These are phyloP conservation scores for Emberiza fucata DNA, from an alignment of 2,113 vertebrate species.

Conservation along the genomic window DNA sequence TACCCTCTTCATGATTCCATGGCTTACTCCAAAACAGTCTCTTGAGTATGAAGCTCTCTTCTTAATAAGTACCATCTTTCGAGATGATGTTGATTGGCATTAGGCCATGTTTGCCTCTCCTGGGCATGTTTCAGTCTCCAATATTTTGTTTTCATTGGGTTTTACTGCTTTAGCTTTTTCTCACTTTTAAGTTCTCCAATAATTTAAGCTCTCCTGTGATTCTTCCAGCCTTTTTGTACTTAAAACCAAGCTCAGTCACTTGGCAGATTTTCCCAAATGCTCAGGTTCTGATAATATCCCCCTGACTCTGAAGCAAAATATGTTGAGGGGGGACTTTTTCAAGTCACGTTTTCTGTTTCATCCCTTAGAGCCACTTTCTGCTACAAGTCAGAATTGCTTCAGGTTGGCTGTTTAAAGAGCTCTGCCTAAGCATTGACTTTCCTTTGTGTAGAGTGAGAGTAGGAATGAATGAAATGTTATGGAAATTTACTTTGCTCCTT, in stretches of 20 bases:
- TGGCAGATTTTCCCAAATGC: neutral
- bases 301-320: neutral
- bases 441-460: neutral
- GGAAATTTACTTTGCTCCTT: neutral
- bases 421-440: neutral
- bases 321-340: neutral
- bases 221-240: slow-evolving; percentile 30
- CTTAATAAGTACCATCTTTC: slow-evolving; percentile 40
- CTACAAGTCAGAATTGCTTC: neutral
- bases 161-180: slow-evolving; percentile 48
- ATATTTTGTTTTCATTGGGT: slow-evolving; percentile 65
- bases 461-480: neutral
- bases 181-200: slow-evolving; percentile 40
- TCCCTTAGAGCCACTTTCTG: neutral
- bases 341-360: neutral
- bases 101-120: neutral
- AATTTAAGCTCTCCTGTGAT: slow-evolving; percentile 35
- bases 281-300: slow-evolving; percentile 27
- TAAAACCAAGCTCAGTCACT: neutral
- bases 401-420: neutral
- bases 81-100: slow-evolving; percentile 6
- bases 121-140: slow-evolving; percentile 20
- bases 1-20: neutral
- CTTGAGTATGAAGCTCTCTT: neutral
- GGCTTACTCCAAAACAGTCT: neutral